Base-by-base conservation (phyloP, 1,140 invertebrate species). In the Pogonus chalceus region DNA sequence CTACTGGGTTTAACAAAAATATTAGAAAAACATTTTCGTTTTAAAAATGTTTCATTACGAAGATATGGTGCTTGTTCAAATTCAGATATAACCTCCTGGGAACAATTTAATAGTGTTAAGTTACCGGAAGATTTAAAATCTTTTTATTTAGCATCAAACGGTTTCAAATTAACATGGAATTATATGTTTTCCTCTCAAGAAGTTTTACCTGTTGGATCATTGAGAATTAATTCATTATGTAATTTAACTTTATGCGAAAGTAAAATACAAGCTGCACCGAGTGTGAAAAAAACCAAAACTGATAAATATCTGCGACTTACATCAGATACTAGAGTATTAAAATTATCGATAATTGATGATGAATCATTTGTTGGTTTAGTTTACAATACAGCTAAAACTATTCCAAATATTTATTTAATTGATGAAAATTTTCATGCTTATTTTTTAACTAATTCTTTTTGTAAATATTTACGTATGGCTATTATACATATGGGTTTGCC, bases 401-500 rank as follows among this genome's bases (percentile, higher is more conserved):
- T 55, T 3, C 63, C 68, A 4, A 62, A 56, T 4, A 59, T 69
- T 43, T 69, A 65, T 65, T 50, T 68, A 12, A 63, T 57, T 18
- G 60, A 53, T 14, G 50, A 49, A 12, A 53, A 58, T 9, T 61
- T 66, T 16, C 69, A 63, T 31, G 96, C 91, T 83, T 84, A 89
- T 58, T 87, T 84, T 68, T 67, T 96, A 23, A 83, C 91, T 0
- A 80, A 88, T 16, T 83, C 79, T 52, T 94, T 96, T 61, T 84
- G 82, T 3, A 81, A 84, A 51, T 97, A 96, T 65, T 84, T 90
- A 56, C 75, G 87, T 37, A 90, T 90, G 85, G 83, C 90, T 68
- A 70, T 96, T 14, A 86, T 88, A 1, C 90, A 96, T 67, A 76
- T 94, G 23, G 93, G 92, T 1, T 71, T 96, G 39, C 92, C 92